Conservation (phyloP, 1,140 invertebrate genomes). For the Pristionchus pacificus region DNA sequence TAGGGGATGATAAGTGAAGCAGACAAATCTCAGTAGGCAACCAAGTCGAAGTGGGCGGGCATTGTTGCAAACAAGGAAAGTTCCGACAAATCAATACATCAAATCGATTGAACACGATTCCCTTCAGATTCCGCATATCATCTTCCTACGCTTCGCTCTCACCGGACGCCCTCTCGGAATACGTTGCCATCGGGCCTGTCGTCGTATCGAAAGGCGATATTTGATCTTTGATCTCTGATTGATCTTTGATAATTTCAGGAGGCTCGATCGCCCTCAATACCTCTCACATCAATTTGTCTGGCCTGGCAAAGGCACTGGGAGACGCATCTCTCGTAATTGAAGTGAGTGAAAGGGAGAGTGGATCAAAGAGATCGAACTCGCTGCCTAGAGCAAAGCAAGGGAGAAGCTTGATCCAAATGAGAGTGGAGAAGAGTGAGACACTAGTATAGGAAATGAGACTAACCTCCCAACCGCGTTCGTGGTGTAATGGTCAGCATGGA, state of each 20-base stretch:
- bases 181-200: constrained; percentile 15
- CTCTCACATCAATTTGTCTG: constrained; percentile 36
- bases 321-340: constrained; percentile 12
- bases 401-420: too few species aligned
- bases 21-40: too few species aligned
- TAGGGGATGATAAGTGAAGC: too few species aligned
- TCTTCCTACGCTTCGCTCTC: constrained; percentile 38
- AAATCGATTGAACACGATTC: too few species aligned
- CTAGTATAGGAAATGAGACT: constrained; percentile 26
- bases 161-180: constrained; percentile 12
- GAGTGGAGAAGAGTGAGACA: constrained; percentile 27
- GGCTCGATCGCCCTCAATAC: constrained; percentile 35
- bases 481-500: constrained; percentile 5
- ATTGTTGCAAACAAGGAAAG: too few species aligned
- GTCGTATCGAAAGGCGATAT: constrained; percentile 17
- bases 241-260: not conserved
- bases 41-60: too few species aligned
- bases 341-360: too few species aligned
- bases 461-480: too few species aligned
- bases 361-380: too few species aligned
- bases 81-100: too few species aligned
- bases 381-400: too few species aligned
- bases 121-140: constrained; percentile 49
- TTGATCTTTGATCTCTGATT: not conserved
- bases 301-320: constrained; percentile 26